A percentile compares a stretch with the other conserved stretches of the same genome.
phyloP scores from a whole-genome alignment of 2,888 invertebrate genomes.

The Nephrotoma guestfalica region DNA sequence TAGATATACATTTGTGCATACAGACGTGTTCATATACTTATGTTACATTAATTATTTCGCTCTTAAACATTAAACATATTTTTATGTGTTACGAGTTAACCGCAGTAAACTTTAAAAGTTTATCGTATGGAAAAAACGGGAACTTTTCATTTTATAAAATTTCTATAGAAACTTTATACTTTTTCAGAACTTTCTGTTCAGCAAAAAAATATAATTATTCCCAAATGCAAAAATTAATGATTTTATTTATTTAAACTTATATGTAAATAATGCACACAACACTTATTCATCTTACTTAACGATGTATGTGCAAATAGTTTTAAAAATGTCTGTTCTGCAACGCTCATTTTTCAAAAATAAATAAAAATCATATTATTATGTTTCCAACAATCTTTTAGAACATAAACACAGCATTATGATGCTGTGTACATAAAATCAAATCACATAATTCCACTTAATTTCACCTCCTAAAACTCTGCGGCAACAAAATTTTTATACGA shows the following conservation, averaged over 20 bases:
- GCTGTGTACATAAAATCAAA: background rate
- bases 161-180: background rate
- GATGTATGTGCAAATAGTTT: background rate
- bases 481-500: background rate
- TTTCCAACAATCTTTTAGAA: background rate
- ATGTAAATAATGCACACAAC: background rate
- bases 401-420: background rate
- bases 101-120: background rate
- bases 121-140: background rate
- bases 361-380: background rate
- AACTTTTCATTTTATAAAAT: background rate
- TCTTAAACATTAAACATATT: background rate
- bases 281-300: background rate
- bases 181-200: background rate
- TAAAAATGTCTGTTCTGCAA: background rate
- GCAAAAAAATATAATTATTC: background rate
- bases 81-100: background rate
- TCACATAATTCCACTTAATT: background rate
- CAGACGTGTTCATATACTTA: background rate
- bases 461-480: background rate
- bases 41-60: background rate
- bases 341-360: background rate
- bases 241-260: background rate
- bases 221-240: background rate
- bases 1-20: no score